Evolutionary conservation across 2,797 vertebrate species (phyloP).

Genomic region (Numenius phaeopus): DNA sequence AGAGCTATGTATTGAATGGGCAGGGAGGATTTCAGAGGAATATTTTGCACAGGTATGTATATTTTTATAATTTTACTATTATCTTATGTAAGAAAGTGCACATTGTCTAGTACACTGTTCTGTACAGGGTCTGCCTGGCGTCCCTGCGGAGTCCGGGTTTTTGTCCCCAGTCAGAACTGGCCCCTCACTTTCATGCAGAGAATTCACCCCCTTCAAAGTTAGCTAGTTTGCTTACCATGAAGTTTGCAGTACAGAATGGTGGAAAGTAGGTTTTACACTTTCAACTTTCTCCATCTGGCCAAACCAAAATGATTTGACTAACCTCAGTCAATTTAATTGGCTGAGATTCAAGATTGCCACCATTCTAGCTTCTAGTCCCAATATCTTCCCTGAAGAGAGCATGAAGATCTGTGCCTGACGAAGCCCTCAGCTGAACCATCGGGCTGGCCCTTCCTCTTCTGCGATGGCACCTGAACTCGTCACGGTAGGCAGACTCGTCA

Average conservation of each 20-base stretch:
- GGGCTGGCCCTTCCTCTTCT: background rate
- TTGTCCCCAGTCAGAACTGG: background rate
- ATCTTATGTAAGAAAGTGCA: background rate
- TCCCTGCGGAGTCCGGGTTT: background rate
- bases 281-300: background rate
- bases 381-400: background rate
- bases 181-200: background rate
- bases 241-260: background rate
- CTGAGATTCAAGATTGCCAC: background rate
- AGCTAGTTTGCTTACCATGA: background rate
- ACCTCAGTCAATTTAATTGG: background rate
- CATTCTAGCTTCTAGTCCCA: background rate
- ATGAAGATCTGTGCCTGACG: background rate
- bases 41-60: conserved; percentile 83
- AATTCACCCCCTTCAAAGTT: background rate
- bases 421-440: background rate
- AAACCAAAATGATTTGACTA: background rate
- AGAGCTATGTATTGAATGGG: conserved; percentile 85
- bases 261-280: background rate
- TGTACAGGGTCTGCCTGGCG: background rate
- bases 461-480: background rate
- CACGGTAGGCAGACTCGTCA: background rate
- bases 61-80: background rate
- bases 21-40: conserved; percentile 86
- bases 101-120: background rate